Evolutionary conservation across 2,797 vertebrate genomes (phyloP).

Genomic region (Erithacus rubecula): DNA sequence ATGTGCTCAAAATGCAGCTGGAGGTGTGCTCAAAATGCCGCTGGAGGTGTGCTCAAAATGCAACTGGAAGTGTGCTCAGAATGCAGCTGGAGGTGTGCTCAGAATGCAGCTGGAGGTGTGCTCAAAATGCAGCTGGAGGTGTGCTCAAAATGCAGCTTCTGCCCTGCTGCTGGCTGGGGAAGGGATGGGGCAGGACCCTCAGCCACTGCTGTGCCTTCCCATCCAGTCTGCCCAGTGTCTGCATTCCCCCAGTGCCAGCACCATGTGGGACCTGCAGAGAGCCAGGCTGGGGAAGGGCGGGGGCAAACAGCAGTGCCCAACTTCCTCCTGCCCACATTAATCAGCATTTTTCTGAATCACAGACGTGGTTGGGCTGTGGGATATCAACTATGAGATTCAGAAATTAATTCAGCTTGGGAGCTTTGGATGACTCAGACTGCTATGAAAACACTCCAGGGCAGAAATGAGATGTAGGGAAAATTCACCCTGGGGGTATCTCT

Average conservation of each 20-base stretch:
- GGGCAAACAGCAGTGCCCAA: neutral
- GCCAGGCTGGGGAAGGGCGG: neutral
- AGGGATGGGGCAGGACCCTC: neutral
- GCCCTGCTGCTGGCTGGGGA: neutral
- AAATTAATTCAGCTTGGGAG: conserved; percentile 42
- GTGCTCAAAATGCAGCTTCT: neutral
- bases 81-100: no score
- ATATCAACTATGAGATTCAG: conserved; percentile 8
- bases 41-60: no score
- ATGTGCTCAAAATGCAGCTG: neutral
- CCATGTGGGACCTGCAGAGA: rapidly evolving
- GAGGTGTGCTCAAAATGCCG: neutral
- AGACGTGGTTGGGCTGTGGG: neutral
- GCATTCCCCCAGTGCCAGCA: neutral
- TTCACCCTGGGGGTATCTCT: conserved; percentile 1
- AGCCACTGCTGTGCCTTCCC: rapidly evolving
- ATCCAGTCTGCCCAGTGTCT: rapidly evolving
- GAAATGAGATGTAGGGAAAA: conserved; percentile 9
- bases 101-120: no score
- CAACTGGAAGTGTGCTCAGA: no score
- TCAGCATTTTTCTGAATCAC: neutral
- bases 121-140: neutral
- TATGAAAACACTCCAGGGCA: conserved; percentile 42
- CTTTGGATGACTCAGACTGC: conserved; percentile 46
- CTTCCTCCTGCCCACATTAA: rapidly evolving